Base-by-base conservation (phyloP, 2,888 invertebrate species). In the Euclidia mi region DNA sequence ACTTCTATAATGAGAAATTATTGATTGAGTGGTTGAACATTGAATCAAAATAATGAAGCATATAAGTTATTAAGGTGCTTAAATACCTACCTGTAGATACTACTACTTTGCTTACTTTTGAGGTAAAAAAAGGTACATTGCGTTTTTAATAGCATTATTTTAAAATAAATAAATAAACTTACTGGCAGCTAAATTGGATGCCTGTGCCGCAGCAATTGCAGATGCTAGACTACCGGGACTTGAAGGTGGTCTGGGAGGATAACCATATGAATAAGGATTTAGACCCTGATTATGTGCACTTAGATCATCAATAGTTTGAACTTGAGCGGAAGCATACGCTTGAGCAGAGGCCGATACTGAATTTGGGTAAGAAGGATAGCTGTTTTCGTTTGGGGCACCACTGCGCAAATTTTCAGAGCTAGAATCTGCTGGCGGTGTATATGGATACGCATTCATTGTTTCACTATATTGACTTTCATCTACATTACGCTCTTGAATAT, bases 21-120 rank as follows among this genome's bases (percentile, higher is more conserved):
- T 59, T 60, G 46, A 66, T 57, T 45, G 38, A 34, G 42, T 49
- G n/a, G n/a, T n/a, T n/a, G n/a, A n/a, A n/a, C n/a, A n/a, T n/a
- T n/a, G n/a, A 17, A 25, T 44, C 14, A 17, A 29, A 18, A 12
- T n/a, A 37, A 12, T 34, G 14, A 6, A 14, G 34, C n/a, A n/a
- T n/a, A n/a, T n/a, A n/a, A n/a, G n/a, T n/a, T n/a, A n/a, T n/a
- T n/a, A n/a, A n/a, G n/a, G n/a, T n/a, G n/a, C n/a, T n/a, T n/a
- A n/a, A n/a, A n/a, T n/a, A n/a, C n/a, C n/a, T n/a, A n/a, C n/a
- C n/a, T n/a, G n/a, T n/a, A n/a, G n/a, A n/a, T n/a, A n/a, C n/a
- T n/a, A n/a, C n/a, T n/a, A n/a, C n/a, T n/a, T n/a, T n/a, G n/a
- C n/a, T n/a, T n/a, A n/a, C n/a, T n/a, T n/a, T n/a, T n/a, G n/a